phyloP scores from a whole-genome alignment of 2,113 vertebrate genomes.

The Phaethon lepturus region DNA sequence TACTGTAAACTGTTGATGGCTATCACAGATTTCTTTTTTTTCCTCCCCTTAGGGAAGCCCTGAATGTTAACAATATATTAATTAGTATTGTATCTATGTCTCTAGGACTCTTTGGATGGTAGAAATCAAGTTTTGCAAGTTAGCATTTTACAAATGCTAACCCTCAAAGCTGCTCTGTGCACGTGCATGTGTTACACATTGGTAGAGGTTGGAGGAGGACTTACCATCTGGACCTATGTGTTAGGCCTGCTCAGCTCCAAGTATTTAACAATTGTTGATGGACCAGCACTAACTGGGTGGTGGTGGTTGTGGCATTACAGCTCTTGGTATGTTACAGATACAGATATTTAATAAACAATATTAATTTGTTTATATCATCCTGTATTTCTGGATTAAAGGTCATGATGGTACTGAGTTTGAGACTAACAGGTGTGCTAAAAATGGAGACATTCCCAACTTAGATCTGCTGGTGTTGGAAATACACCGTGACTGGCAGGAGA shows the following conservation, averaged over 20 bases:
- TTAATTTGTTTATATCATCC: not conserved
- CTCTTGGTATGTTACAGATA: not conserved
- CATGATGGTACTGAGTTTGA: not conserved
- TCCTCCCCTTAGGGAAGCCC: not conserved
- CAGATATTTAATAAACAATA: not conserved
- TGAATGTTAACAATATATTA: not conserved
- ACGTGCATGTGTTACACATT: not conserved
- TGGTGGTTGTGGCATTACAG: not conserved
- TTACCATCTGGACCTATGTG: not conserved
- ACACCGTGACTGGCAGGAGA: rapidly evolving
- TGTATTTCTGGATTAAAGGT: not conserved
- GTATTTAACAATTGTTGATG: rapidly evolving
- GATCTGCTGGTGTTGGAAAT: not conserved
- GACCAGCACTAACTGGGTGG: not conserved
- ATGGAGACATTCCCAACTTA: not conserved
- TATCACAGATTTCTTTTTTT: not conserved
- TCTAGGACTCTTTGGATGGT: not conserved
- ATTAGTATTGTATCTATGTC: not conserved
- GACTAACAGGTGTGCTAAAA: not conserved
- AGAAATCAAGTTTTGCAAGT: not conserved
- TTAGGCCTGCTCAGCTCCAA: not conserved
- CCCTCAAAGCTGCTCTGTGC: not conserved
- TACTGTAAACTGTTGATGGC: not conserved
- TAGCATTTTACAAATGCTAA: not conserved
- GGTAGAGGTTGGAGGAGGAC: not conserved